A percentile compares a stretch with the other conserved stretches of the same genome.
These are phyloP conservation scores for Lepidocolaptes lacrymiger DNA, from an alignment of 2,797 vertebrate species.

Conservation along the genomic window DNA sequence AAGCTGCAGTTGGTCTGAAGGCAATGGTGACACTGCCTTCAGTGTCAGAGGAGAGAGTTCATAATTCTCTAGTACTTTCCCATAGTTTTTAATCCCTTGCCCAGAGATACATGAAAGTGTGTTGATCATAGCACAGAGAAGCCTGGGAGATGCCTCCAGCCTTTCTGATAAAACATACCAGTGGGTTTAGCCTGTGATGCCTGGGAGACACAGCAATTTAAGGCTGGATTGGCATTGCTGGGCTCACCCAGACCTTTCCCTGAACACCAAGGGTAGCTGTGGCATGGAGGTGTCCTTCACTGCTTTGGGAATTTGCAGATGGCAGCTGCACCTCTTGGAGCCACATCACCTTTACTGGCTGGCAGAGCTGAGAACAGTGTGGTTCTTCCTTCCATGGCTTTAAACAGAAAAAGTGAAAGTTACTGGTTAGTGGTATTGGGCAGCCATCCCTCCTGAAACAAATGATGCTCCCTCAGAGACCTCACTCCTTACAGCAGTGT, in stretches of 20 bases:
- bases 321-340: not conserved
- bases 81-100: not conserved
- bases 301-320: not conserved
- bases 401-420: conserved; percentile 3
- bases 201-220: not conserved
- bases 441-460: not conserved
- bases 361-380: not conserved
- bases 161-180: not conserved
- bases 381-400: not conserved
- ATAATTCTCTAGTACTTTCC: not conserved
- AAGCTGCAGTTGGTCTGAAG: not conserved
- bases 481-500: not conserved
- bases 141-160: not conserved
- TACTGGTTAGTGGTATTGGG: conserved; percentile 45
- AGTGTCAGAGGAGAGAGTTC: not conserved
- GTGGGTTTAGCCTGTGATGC: not conserved
- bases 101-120: not conserved
- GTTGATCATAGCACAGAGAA: not conserved
- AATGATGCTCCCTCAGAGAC: not conserved
- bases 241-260: not conserved
- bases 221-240: not conserved
- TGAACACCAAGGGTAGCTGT: not conserved
- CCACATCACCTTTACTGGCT: not conserved
- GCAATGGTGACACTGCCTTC: not conserved
- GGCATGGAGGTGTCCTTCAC: not conserved